Evolutionary conservation across 2,797 vertebrate genomes (phyloP).

Genomic region (Oreonectes daqikongensis): DNA sequence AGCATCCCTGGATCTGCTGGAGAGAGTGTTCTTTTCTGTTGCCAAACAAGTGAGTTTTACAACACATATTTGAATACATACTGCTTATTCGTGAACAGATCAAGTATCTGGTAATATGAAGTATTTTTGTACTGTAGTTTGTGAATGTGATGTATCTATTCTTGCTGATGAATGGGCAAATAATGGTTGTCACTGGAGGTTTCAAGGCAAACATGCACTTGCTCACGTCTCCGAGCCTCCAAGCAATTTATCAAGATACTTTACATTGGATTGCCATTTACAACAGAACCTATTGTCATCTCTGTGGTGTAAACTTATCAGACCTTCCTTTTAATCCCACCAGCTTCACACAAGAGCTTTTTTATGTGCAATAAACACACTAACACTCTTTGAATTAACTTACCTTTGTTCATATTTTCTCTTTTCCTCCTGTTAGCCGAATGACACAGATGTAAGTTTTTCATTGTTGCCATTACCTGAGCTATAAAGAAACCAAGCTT

Average conservation of each 20-base stretch:
- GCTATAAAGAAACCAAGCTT: too few relatives aligned
- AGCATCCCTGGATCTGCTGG: constrained; percentile 84
- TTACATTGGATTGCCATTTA: not conserved
- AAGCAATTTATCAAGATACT: constrained; percentile 10
- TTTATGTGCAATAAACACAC: not conserved
- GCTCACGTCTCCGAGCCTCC: constrained; percentile 12
- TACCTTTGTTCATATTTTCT: constrained; percentile 7
- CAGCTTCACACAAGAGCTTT: not conserved
- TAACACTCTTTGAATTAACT: not conserved
- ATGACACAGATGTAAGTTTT: constrained; percentile 60
- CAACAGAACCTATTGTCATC: constrained; percentile 2
- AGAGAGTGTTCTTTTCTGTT: constrained; percentile 81
- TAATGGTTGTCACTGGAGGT: constrained; percentile 15
- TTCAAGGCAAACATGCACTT: constrained; percentile 10
- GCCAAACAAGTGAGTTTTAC: constrained; percentile 81
- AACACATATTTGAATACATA: not conserved
- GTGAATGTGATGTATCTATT: not conserved
- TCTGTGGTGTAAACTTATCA: not conserved
- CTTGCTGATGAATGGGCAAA: not conserved
- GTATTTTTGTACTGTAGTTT: not conserved
- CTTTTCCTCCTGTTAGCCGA: constrained; percentile 30
- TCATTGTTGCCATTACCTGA: not conserved
- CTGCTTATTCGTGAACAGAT: not conserved
- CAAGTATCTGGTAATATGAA: not conserved
- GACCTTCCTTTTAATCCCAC: not conserved